Percentiles rank a stretch among this genome's conserved stretches.
Conservation (phyloP, 2,888 invertebrate genomes). For the Ophion costatus region DNA sequence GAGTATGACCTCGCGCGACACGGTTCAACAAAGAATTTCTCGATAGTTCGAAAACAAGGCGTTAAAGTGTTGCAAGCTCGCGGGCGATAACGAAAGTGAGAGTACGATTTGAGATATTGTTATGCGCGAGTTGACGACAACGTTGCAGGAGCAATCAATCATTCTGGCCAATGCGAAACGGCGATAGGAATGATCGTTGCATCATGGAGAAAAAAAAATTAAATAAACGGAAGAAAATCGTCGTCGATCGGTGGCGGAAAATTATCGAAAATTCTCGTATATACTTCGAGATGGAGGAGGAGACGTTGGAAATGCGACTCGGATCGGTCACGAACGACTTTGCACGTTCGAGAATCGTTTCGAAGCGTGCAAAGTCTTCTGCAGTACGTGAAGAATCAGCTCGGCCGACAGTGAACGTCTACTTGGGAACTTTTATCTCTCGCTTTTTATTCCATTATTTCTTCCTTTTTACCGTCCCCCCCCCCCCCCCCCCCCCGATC, state of each 20-base stretch:
- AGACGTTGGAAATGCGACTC: not conserved
- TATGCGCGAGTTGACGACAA: slow-evolving; percentile 34
- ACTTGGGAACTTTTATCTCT: slow-evolving; percentile 44
- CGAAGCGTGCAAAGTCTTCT: slow-evolving; percentile 5
- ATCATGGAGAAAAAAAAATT: not conserved
- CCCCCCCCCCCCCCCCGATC: not conserved
- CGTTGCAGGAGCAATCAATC: slow-evolving; percentile 36
- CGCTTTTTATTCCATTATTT: slow-evolving; percentile 18
- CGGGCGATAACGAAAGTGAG: not conserved
- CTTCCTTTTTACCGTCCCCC: not conserved
- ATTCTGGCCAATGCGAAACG: slow-evolving; percentile 9
- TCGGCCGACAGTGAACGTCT: slow-evolving; percentile 49
- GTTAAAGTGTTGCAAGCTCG: slow-evolving; percentile 42
- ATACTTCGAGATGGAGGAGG: not conserved
- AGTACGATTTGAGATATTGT: slow-evolving; percentile 43
- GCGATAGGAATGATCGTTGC: not conserved
- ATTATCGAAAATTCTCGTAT: not conserved
- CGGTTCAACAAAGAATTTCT: slow-evolving; percentile 10
- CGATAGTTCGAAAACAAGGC: slow-evolving; percentile 54
- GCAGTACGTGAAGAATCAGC: not conserved
- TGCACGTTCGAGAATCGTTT: not conserved
- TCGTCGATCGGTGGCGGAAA: not conserved
- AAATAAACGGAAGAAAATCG: not conserved
- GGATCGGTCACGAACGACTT: not conserved
- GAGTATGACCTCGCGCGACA: slow-evolving; percentile 17